phyloP scores from a whole-genome alignment of 2,113 vertebrate species.

The Dromiciops gliroides region DNA sequence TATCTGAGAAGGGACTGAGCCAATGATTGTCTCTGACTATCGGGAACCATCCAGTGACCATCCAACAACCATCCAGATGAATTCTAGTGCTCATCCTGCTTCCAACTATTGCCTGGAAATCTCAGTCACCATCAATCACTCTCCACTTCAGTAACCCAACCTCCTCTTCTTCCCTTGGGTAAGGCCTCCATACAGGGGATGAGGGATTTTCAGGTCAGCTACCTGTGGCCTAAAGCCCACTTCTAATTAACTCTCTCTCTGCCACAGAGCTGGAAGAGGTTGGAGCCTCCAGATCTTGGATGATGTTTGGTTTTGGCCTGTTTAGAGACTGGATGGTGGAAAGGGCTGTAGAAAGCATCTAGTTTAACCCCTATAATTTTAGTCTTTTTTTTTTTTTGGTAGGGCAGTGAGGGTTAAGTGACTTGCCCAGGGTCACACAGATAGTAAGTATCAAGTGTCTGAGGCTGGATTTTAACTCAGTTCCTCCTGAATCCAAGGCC shows the following conservation, averaged over 20 bases:
- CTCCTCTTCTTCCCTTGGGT: neutral
- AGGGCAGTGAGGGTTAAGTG: too few species aligned
- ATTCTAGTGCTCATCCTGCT: constrained; percentile 39
- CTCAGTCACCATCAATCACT: constrained; percentile 48
- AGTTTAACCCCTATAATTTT: neutral
- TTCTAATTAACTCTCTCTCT: neutral
- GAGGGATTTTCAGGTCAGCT: constrained; percentile 30
- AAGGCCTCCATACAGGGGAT: neutral
- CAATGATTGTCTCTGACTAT: neutral
- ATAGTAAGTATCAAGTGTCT: neutral
- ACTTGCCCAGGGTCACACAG: neutral
- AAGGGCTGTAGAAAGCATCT: constrained; percentile 2
- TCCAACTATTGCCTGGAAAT: constrained; percentile 60
- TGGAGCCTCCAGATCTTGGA: neutral
- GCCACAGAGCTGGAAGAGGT: neutral
- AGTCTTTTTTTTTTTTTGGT: too few species aligned
- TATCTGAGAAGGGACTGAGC: neutral
- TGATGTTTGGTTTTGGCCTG: neutral
- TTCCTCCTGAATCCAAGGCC: neutral
- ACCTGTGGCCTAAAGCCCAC: constrained; percentile 30
- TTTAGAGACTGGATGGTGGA: neutral
- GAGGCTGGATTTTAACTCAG: neutral
- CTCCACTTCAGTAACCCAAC: neutral
- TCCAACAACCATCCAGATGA: constrained; percentile 32
- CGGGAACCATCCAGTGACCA: constrained; percentile 32